phyloP scores from a whole-genome alignment of 1,140 invertebrate species.

The Meloidogyne floridensis region DNA sequence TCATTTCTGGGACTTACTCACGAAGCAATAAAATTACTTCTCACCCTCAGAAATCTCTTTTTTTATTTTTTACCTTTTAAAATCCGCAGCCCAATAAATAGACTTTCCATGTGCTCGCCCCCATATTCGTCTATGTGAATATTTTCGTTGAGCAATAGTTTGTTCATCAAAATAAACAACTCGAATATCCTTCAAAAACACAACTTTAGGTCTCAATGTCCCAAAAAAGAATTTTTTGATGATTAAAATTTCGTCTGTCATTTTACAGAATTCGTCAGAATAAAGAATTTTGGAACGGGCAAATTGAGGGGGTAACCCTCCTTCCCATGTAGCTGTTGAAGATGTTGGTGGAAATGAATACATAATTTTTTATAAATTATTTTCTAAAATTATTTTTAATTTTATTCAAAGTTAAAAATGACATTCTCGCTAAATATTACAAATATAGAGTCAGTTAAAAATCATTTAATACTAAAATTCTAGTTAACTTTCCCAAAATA shows the following conservation, averaged over 20 bases:
- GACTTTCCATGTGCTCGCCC: conserved; percentile 21
- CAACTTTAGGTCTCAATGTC: conserved; percentile 42
- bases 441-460: too few species aligned
- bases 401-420: background rate
- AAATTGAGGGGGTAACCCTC: conserved; percentile 18
- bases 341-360: conserved; percentile 9
- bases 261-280: conserved; percentile 43
- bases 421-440: too few species aligned
- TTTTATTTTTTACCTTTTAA: conserved; percentile 27
- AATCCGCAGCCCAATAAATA: conserved; percentile 47
- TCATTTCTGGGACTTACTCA: too few species aligned
- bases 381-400: background rate
- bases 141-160: conserved; percentile 37
- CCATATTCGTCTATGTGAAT: conserved; percentile 39
- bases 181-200: conserved; percentile 44
- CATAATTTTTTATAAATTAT: background rate
- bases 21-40: too few species aligned
- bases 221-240: conserved; percentile 55
- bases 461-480: too few species aligned
- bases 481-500: too few species aligned
- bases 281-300: conserved; percentile 33
- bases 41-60: too few species aligned
- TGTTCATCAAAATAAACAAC: conserved; percentile 47
- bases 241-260: conserved; percentile 68
- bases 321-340: conserved; percentile 1